Conservation (phyloP, 1,140 invertebrate species). For the Anoplophora glabripennis region DNA sequence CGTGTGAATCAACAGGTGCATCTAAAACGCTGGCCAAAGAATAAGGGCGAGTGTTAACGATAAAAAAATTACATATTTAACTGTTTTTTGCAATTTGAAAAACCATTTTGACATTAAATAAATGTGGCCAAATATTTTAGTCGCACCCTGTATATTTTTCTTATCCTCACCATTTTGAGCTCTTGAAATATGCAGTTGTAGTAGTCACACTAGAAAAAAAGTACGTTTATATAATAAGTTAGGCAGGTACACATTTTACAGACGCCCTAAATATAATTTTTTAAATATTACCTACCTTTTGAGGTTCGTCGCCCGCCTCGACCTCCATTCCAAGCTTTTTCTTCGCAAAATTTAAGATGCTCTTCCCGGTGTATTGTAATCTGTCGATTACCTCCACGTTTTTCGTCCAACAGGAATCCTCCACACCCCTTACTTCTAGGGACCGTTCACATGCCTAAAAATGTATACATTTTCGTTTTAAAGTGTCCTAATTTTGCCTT, state of each 20-base stretch:
- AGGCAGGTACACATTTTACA: too few species aligned
- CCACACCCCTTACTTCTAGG: constrained; percentile 22
- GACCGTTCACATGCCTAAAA: constrained; percentile 23
- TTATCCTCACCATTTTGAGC: constrained; percentile 34
- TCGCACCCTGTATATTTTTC: not conserved
- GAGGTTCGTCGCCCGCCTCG: constrained; percentile 26
- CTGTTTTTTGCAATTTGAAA: too few species aligned
- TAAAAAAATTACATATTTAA: too few species aligned
- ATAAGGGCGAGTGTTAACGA: too few species aligned
- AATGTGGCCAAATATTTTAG: too few species aligned
- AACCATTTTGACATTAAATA: too few species aligned
- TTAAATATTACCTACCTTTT: constrained; percentile 22
- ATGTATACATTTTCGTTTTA: too few species aligned
- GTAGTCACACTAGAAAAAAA: constrained; percentile 41
- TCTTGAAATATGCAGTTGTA: constrained; percentile 39
- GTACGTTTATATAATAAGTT: too few species aligned
- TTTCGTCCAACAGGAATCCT: constrained; percentile 30
- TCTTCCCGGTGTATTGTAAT: constrained; percentile 32
- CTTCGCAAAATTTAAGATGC: constrained; percentile 37
- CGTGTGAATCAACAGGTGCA: too few species aligned
- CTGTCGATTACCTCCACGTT: constrained; percentile 31
- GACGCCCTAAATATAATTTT: too few species aligned
- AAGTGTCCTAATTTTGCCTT: not conserved
- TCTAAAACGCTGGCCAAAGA: too few species aligned
- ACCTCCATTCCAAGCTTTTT: constrained; percentile 34